phyloP scores from a whole-genome alignment of 2,888 invertebrate genomes.

The Fragum whitleyi region DNA sequence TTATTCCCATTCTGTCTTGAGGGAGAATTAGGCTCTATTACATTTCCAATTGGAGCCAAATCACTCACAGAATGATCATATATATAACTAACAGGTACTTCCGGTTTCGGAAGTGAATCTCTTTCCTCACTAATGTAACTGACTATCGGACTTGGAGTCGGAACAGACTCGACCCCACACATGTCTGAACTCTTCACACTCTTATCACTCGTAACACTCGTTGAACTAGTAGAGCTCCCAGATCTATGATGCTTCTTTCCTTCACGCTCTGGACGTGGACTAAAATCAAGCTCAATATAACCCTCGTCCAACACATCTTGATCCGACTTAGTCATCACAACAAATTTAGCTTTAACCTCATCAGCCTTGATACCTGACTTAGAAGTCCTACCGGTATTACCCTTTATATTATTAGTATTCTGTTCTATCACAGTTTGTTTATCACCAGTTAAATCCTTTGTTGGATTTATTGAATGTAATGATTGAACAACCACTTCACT shows the following conservation, averaged over 20 bases:
- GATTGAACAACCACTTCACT: neutral
- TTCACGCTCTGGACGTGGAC: neutral
- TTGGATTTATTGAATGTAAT: neutral
- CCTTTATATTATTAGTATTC: neutral
- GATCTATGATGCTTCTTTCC: constrained; percentile 44
- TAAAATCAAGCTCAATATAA: constrained; percentile 68
- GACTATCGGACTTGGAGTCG: constrained; percentile 8
- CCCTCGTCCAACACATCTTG: constrained; percentile 62
- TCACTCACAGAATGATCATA: constrained; percentile 36
- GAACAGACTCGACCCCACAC: neutral
- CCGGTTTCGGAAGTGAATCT: constrained; percentile 49
- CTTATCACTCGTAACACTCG: constrained; percentile 56
- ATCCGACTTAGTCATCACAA: constrained; percentile 43
- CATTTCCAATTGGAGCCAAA: neutral
- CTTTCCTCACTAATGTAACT: constrained; percentile 24
- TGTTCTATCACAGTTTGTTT: constrained; percentile 36
- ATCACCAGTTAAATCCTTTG: constrained; percentile 7
- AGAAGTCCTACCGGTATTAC: neutral
- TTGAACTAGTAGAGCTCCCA: constrained; percentile 55
- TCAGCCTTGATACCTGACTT: constrained; percentile 10
- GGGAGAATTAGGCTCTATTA: constrained; percentile 5
- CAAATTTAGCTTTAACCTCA: constrained; percentile 30
- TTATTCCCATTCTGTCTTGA: neutral
- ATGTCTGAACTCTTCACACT: constrained; percentile 36
- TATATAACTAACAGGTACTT: constrained; percentile 53